Conservation (phyloP, 2,797 vertebrate genomes). For the Loris lydekkerianus region DNA sequence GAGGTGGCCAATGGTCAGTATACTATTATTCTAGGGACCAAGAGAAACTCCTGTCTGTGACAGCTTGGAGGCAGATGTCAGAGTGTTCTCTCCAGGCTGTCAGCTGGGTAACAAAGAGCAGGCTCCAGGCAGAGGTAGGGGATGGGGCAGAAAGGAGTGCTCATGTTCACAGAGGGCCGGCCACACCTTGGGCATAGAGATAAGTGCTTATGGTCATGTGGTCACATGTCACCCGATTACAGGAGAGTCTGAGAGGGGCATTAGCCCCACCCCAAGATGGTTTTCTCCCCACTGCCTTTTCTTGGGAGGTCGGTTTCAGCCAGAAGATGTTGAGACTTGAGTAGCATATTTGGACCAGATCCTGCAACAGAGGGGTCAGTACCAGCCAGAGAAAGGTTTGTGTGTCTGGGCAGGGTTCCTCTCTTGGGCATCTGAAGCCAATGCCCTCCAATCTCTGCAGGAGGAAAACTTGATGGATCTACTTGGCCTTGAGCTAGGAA, state of each 20-base stretch:
- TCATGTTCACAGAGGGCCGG: rapidly evolving
- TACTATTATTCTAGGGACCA: neutral
- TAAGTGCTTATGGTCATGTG: neutral
- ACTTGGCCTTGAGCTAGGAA: neutral
- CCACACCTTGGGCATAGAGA: neutral
- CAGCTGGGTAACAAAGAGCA: neutral
- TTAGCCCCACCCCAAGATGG: neutral
- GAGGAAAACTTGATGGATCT: neutral
- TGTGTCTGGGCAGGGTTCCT: neutral
- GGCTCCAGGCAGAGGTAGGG: neutral
- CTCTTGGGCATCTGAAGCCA: neutral
- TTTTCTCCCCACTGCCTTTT: neutral
- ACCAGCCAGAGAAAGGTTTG: neutral
- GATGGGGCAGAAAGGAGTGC: neutral
- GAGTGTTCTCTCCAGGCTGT: neutral
- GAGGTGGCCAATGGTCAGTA: no score
- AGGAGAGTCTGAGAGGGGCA: neutral
- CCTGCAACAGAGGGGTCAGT: neutral
- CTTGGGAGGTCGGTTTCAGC: neutral
- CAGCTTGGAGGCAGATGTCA: neutral
- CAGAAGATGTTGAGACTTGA: neutral
- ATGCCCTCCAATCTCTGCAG: neutral
- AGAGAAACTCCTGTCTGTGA: neutral
- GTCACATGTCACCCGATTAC: neutral
- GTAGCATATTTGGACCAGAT: neutral